Percentiles rank a stretch among this genome's conserved stretches.
Conservation (phyloP, 2,888 invertebrate species). For the Drosophila ezoana region DNA sequence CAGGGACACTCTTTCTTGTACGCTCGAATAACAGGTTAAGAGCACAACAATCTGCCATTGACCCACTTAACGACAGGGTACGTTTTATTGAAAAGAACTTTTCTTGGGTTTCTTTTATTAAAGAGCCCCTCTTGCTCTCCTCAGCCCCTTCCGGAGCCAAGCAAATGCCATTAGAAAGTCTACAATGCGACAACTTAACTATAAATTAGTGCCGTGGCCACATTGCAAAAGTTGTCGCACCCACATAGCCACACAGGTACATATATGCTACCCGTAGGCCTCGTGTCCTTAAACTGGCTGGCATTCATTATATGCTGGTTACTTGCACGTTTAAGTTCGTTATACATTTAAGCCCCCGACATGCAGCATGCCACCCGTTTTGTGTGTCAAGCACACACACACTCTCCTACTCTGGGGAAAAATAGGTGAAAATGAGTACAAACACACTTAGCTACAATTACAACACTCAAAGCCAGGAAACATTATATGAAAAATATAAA, state of each 20-base stretch:
- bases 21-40: not conserved
- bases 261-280: slow-evolving; percentile 57
- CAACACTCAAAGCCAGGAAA: slow-evolving; percentile 62
- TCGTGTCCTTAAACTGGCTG: slow-evolving; percentile 66
- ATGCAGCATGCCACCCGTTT: slow-evolving; percentile 52
- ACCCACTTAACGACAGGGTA: slow-evolving; percentile 38
- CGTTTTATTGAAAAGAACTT: slow-evolving; percentile 31
- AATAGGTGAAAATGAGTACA: slow-evolving; percentile 77
- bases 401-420: slow-evolving; percentile 24
- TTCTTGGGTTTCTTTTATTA: slow-evolving; percentile 14
- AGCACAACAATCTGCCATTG: slow-evolving; percentile 45
- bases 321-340: slow-evolving; percentile 80
- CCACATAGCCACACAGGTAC: slow-evolving; percentile 17
- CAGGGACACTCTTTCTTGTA: not conserved
- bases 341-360: slow-evolving; percentile 65
- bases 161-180: slow-evolving; percentile 60
- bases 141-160: not conserved
- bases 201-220: slow-evolving; percentile 73
- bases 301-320: slow-evolving; percentile 77
- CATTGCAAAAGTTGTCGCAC: slow-evolving; percentile 48
- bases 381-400: slow-evolving; percentile 74
- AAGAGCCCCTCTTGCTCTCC: not conserved
- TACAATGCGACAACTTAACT: slow-evolving; percentile 58
- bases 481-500: not conserved
- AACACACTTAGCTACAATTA: slow-evolving; percentile 75